phyloP scores from a whole-genome alignment of 2,113 vertebrate genomes.

The Panthera tigris region DNA sequence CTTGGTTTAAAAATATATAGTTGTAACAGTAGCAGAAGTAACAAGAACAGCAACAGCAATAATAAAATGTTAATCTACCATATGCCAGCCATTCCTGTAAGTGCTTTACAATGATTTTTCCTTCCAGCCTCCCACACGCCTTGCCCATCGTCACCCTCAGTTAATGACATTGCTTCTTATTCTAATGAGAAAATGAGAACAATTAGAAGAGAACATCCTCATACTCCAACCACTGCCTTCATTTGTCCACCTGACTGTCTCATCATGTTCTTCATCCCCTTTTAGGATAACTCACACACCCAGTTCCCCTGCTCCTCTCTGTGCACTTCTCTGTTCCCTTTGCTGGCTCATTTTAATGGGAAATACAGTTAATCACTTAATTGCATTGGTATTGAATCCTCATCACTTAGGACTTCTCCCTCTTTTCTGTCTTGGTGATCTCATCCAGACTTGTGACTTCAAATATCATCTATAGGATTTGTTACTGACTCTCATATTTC shows the following conservation, averaged over 20 bases:
- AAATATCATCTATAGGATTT: background rate
- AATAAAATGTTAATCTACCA: background rate
- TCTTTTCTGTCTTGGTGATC: background rate
- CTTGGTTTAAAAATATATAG: background rate
- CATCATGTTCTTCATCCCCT: background rate
- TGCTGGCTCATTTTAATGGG: background rate
- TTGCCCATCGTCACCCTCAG: background rate
- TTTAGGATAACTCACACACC: background rate
- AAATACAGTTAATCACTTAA: background rate
- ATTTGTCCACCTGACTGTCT: background rate
- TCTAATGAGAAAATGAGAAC: background rate
- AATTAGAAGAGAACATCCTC: background rate
- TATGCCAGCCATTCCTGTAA: background rate
- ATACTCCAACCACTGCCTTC: background rate
- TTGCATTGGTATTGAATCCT: background rate
- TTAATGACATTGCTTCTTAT: background rate
- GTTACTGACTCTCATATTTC: background rate
- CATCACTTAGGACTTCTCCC: fast-evolving
- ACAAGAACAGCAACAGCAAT: background rate
- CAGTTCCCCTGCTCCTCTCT: background rate
- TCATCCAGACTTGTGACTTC: background rate
- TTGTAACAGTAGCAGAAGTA: background rate
- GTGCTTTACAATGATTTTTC: background rate
- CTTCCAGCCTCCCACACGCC: background rate
- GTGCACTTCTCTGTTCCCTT: background rate